Evolutionary conservation across 2,797 vertebrate genomes (phyloP), one percentile per base, ranked within the genome.

Genomic region (Bufotes viridis): DNA sequence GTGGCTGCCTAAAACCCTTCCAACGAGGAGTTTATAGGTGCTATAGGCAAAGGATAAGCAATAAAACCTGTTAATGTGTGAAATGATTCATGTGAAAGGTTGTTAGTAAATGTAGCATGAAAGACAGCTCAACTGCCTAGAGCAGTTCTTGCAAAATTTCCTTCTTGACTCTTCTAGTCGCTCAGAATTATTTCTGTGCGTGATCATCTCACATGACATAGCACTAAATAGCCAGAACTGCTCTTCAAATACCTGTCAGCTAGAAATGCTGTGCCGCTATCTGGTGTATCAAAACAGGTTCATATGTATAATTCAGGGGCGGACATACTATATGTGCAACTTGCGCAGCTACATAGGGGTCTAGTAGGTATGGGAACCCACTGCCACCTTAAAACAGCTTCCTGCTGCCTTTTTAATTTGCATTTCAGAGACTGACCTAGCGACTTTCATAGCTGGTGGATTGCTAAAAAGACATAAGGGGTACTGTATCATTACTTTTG

Each of bases 91-190:
- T 82, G 78, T 74, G 75, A 79, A 84, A 88, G 79, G 67, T 72
- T 84, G 75, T 88, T 84, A 88, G 87, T 88, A 84, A 88, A 83
- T 84, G 87, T 88, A 79, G 74, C 42, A 78, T 88, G 87, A 88
- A 78, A 84, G 87, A 79, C 87, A 88, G 74, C 81, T 70, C 81
- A 26, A 79, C 74, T 85, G 84, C 84, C 84, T 85, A 78, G 42
- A 85, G 87, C 74, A 11, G 24, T 74, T 87, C 81, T 51, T 78
- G 80, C 58, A 87, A 70, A 82, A 84, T 84, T 69, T 88, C 81
- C 81, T 84, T 65, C 87, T 83, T 67, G 58, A 83, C 81, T 83
- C 61, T 17, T 67, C 20, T 14, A 88, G 81, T 88, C 53, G 70
- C 75, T 88, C 81, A 88, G 74, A 88, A 88, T 88, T 83, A 88